Percentiles rank a stretch among this genome's conserved stretches.
phyloP scores from a whole-genome alignment of 2,113 vertebrate genomes.

The Callionymus lyra region DNA sequence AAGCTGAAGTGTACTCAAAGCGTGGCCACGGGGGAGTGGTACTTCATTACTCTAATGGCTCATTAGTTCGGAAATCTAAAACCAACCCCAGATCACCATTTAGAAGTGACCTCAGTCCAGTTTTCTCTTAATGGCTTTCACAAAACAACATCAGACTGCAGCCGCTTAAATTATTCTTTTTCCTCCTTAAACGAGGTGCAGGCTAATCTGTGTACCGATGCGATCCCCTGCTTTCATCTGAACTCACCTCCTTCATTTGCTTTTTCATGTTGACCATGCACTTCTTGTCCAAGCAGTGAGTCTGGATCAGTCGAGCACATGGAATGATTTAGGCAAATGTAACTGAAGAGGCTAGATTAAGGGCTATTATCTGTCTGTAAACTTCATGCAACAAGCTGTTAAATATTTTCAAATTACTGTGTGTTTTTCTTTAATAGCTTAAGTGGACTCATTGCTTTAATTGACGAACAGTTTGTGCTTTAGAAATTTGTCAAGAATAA shows the following conservation, averaged over 20 bases:
- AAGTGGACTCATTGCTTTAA: too few species aligned
- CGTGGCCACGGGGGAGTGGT: constrained; percentile 35
- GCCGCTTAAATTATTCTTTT: constrained; percentile 31
- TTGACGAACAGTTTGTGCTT: too few species aligned
- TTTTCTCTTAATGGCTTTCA: constrained; percentile 33
- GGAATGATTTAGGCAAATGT: constrained; percentile 50
- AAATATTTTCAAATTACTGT: too few species aligned
- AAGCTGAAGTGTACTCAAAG: constrained; percentile 17
- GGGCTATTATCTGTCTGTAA: too few species aligned
- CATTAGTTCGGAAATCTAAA: constrained; percentile 53
- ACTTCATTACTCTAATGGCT: constrained; percentile 52
- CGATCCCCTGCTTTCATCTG: constrained; percentile 43
- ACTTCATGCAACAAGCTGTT: too few species aligned
- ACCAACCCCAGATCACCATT: constrained; percentile 40
- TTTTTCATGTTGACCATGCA: constrained; percentile 42
- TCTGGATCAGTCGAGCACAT: constrained; percentile 51
- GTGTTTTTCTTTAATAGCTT: too few species aligned
- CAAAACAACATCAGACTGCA: constrained; percentile 28
- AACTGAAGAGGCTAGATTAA: constrained; percentile 41
- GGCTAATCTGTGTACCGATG: constrained; percentile 37
- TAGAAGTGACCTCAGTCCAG: constrained; percentile 37
- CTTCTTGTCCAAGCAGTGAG: constrained; percentile 48
- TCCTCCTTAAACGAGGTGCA: constrained; percentile 22
- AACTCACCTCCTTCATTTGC: constrained; percentile 49
- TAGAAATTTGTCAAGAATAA: too few species aligned